A percentile compares a stretch with the other conserved stretches of the same genome.
phyloP scores from a whole-genome alignment of 2,888 invertebrate species.

The Drosophila pseudotakahashii region DNA sequence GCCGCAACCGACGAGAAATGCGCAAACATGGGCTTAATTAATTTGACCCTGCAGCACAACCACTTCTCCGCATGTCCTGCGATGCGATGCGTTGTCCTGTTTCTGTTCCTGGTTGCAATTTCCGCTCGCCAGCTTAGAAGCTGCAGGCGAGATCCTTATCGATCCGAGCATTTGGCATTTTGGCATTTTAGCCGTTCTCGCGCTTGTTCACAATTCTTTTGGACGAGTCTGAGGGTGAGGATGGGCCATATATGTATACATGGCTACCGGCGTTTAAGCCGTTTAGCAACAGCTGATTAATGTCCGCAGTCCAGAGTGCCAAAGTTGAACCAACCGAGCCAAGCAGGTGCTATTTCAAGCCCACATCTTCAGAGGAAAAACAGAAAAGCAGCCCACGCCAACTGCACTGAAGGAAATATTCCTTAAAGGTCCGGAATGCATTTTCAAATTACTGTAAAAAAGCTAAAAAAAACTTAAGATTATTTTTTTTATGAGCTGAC shows the following conservation, averaged over 20 bases:
- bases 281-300: slow-evolving; percentile 68
- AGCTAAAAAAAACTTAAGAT: no score
- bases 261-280: slow-evolving; percentile 74
- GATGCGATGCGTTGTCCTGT: slow-evolving; percentile 17
- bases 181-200: slow-evolving; percentile 51
- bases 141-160: slow-evolving; percentile 65
- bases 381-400: slow-evolving; percentile 43
- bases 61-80: slow-evolving; percentile 38
- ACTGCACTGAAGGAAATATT: slow-evolving; percentile 4
- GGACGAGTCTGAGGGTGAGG: slow-evolving; percentile 37
- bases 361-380: background rate
- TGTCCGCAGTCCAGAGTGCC: slow-evolving; percentile 28
- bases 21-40: slow-evolving; percentile 73
- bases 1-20: slow-evolving; percentile 51
- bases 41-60: slow-evolving; percentile 64
- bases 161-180: slow-evolving; percentile 37
- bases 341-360: slow-evolving; percentile 47
- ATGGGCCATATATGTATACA: slow-evolving; percentile 4
- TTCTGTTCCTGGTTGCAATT: slow-evolving; percentile 22
- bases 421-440: background rate
- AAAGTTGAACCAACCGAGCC: slow-evolving; percentile 23
- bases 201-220: slow-evolving; percentile 55
- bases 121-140: slow-evolving; percentile 53
- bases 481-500: no score
- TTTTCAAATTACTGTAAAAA: background rate